These are phyloP conservation scores for Ceryle rudis DNA, from an alignment of 2,797 vertebrate species.

Conservation along the genomic window DNA sequence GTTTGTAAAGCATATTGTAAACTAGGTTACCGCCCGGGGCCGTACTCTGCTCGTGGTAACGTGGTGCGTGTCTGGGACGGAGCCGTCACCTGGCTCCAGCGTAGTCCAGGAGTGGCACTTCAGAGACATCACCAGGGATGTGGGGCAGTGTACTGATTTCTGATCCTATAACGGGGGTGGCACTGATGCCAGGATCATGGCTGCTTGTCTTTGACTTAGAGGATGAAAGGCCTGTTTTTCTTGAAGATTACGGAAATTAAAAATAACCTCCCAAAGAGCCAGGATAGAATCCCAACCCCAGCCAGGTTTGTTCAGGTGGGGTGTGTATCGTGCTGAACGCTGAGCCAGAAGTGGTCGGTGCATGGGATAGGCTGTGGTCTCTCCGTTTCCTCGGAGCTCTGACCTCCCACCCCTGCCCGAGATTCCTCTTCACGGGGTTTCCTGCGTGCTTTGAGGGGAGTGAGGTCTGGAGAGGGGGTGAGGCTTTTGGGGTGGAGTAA, in stretches of 20 bases:
- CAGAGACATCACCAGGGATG: not conserved
- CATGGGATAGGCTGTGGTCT: not conserved
- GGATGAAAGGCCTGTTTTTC: not conserved
- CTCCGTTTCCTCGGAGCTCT: not conserved
- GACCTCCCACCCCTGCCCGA: not conserved
- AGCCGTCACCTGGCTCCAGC: not conserved
- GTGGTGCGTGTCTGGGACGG: not conserved
- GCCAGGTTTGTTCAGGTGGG: not conserved
- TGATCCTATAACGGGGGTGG: not conserved
- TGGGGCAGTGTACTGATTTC: not conserved
- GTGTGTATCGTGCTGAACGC: not conserved
- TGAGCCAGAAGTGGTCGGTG: not conserved
- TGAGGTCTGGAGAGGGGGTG: not conserved
- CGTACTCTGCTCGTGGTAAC: not conserved
- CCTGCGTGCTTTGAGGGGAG: not conserved
- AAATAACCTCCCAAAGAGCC: not conserved
- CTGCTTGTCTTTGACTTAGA: constrained; percentile 5
- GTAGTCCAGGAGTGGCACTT: not conserved
- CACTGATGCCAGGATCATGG: not conserved
- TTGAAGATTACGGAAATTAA: not conserved
- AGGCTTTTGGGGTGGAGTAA: not conserved
- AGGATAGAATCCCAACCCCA: not conserved
- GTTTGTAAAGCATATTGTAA: constrained; percentile 27
- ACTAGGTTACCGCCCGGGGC: not conserved
- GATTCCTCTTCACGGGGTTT: not conserved